phyloP scores from a whole-genome alignment of 2,113 vertebrate genomes.

The Planiliza haematocheilus region DNA sequence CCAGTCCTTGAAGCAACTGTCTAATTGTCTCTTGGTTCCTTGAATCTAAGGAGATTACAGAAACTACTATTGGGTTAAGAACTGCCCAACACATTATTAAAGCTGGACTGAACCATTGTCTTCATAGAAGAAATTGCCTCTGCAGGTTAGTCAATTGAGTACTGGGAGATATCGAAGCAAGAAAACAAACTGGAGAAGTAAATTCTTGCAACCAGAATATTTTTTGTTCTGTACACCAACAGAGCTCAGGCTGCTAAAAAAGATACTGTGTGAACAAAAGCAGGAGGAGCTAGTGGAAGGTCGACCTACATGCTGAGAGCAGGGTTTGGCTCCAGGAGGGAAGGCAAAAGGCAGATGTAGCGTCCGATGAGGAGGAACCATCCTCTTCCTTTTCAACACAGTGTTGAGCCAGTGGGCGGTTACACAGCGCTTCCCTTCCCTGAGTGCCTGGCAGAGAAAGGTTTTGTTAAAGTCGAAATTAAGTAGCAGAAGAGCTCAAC shows the following conservation, averaged over 20 bases:
- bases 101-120: no score
- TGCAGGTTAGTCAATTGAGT: no score
- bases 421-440: slow-evolving; percentile 94
- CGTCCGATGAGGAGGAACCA: slow-evolving; percentile 93
- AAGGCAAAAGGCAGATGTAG: slow-evolving; percentile 96
- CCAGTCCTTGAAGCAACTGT: no score
- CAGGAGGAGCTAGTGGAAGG: background rate
- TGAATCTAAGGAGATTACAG: no score
- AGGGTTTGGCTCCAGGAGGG: slow-evolving; percentile 94
- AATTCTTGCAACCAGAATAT: no score
- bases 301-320: slow-evolving; percentile 92
- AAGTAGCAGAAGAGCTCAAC: background rate
- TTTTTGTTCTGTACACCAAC: no score
- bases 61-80: no score
- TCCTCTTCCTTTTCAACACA: slow-evolving; percentile 91
- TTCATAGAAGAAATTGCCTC: no score
- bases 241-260: background rate
- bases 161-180: no score
- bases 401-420: slow-evolving; percentile 97
- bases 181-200: no score
- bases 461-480: background rate
- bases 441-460: slow-evolving; percentile 83
- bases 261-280: background rate
- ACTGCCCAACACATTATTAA: no score
- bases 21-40: no score